A percentile compares a stretch with the other conserved stretches of the same genome.
phyloP scores from a whole-genome alignment of 2,797 vertebrate species.

The Acrossocheilus wenchowensis region DNA sequence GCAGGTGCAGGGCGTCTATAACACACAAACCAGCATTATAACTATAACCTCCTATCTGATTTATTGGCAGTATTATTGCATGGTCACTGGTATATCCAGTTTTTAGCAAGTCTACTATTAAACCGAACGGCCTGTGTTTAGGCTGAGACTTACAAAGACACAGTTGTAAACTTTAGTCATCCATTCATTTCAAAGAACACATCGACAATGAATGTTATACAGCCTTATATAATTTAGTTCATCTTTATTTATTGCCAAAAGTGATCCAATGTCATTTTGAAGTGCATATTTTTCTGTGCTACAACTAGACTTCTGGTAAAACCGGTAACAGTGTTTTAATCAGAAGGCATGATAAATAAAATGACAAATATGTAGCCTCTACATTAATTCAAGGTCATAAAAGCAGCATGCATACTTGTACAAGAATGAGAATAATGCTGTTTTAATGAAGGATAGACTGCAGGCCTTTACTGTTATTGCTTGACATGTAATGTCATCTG shows the following conservation, averaged over 20 bases:
- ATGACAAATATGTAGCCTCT: background rate
- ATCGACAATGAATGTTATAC: background rate
- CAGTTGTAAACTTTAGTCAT: background rate
- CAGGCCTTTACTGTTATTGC: background rate
- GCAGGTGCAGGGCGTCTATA: constrained; percentile 50
- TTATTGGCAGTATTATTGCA: background rate
- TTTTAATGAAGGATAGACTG: background rate
- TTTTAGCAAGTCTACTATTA: background rate
- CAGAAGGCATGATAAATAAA: background rate
- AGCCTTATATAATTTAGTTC: background rate
- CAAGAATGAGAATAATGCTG: background rate
- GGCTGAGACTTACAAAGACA: background rate
- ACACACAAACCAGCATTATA: background rate
- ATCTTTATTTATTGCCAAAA: background rate
- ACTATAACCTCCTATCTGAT: background rate
- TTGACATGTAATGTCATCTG: background rate
- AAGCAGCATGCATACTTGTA: background rate
- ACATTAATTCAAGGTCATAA: background rate
- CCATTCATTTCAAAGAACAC: background rate
- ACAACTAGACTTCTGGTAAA: no score
- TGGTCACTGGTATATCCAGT: background rate
- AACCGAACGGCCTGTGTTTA: background rate
- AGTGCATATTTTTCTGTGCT: background rate
- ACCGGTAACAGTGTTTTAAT: background rate
- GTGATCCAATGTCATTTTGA: background rate